Percentiles rank a stretch among this genome's conserved stretches.
These are phyloP conservation scores for Dicroscelio sp. DNA, from an alignment of 2,888 invertebrate species.

Conservation along the genomic window DNA sequence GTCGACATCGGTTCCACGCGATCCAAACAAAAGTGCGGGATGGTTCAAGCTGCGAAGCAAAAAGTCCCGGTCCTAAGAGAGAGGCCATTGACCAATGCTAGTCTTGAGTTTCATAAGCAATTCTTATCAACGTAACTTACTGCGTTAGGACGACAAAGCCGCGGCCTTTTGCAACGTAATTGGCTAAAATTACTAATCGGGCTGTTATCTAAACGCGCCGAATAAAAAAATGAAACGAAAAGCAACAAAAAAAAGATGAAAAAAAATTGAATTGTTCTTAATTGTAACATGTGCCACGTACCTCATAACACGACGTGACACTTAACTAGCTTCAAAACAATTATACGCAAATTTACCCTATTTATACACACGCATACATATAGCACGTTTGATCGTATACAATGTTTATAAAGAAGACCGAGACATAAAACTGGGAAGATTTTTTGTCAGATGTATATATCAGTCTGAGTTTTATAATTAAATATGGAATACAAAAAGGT, in stretches of 20 bases:
- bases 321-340: conserved; percentile 79
- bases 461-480: conserved; percentile 67
- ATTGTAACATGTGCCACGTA: conserved; percentile 75
- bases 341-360: conserved; percentile 79
- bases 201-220: conserved; percentile 67
- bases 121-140: conserved; percentile 76
- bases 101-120: conserved; percentile 91
- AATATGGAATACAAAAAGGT: conserved; percentile 55
- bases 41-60: conserved; percentile 94
- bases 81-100: conserved; percentile 91
- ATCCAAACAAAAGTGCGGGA: conserved; percentile 94
- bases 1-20: conserved; percentile 95
- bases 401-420: conserved; percentile 46
- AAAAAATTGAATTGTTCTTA: conserved; percentile 49
- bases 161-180: conserved; percentile 80
- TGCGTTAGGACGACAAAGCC: conserved; percentile 59
- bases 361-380: conserved; percentile 85
- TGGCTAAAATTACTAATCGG: conserved; percentile 84
- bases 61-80: conserved; percentile 91
- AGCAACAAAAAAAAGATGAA: conserved; percentile 33
- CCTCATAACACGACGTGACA: conserved; percentile 74
- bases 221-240: conserved; percentile 41
- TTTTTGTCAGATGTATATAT: conserved; percentile 65
- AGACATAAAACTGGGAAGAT: conserved; percentile 54
- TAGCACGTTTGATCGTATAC: conserved; percentile 68